Conservation (phyloP, 1,140 invertebrate genomes). For the Pygmarrhopalites habei region DNA sequence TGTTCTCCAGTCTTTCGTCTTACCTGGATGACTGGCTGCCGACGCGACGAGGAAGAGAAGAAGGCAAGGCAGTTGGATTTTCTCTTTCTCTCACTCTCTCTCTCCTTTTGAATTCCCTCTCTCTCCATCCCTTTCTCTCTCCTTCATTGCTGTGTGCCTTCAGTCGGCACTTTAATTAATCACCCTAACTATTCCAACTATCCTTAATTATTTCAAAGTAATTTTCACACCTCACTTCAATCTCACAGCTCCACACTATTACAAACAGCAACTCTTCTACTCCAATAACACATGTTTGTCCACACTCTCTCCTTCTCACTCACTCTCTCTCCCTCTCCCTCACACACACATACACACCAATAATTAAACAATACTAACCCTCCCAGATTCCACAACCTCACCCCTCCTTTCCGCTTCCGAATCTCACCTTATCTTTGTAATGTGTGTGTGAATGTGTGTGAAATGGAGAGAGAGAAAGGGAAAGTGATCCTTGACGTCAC, state of each 20-base stretch:
- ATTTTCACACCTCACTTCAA: slow-evolving; percentile 39
- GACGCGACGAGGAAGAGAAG: neutral
- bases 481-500: too few species aligned
- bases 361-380: too few species aligned
- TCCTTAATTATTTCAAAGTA: slow-evolving; percentile 39
- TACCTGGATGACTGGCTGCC: slow-evolving; percentile 12
- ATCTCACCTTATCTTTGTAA: neutral
- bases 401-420: neutral
- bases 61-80: neutral
- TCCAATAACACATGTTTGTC: slow-evolving; percentile 7
- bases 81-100: too few species aligned
- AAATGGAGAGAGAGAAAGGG: too few species aligned
- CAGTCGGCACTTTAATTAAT: slow-evolving; percentile 33
- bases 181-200: slow-evolving; percentile 39
- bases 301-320: neutral
- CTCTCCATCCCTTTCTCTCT: too few species aligned
- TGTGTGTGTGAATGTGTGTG: too few species aligned
- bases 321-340: neutral
- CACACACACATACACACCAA: neutral
- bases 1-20: neutral
- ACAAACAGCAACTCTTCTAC: slow-evolving; percentile 11
- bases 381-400: neutral
- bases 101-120: too few species aligned
- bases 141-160: neutral
- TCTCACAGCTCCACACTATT: slow-evolving; percentile 17